Evolutionary conservation across 2,888 invertebrate species (phyloP).

Genomic region (Sinelater perroti): DNA sequence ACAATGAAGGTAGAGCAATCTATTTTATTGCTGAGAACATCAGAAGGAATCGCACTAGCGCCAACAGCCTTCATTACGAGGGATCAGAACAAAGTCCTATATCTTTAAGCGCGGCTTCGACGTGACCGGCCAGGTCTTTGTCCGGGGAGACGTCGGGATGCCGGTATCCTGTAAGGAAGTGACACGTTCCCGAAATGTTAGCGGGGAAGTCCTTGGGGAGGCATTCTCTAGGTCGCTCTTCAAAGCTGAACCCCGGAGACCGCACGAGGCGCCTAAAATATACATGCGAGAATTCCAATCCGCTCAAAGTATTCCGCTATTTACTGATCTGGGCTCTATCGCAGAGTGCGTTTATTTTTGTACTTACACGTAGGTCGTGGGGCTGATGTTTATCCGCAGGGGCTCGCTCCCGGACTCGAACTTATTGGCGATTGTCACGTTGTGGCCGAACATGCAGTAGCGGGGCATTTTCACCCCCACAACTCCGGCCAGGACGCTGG

Average conservation of each 20-base stretch:
- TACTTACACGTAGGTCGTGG: conserved; percentile 89
- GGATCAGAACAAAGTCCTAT: conserved; percentile 64
- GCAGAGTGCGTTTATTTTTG: conserved; percentile 19
- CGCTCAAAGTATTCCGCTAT: conserved; percentile 16
- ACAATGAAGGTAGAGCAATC: conserved; percentile 4
- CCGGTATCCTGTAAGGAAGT: conserved; percentile 83
- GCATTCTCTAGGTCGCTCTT: conserved; percentile 77
- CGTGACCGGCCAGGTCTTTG: conserved; percentile 72
- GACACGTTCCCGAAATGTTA: conserved; percentile 81
- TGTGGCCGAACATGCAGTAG: conserved; percentile 95
- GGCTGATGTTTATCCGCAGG: conserved; percentile 89
- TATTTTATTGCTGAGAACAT: conserved; percentile 30
- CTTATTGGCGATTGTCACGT: conserved; percentile 94
- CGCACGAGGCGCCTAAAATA: conserved; percentile 74
- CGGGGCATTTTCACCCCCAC: conserved; percentile 94
- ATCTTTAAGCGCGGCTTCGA: conserved; percentile 71
- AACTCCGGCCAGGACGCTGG: conserved; percentile 91
- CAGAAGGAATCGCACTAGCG: conserved; percentile 19
- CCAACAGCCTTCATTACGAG: conserved; percentile 39
- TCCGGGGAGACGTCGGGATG: conserved; percentile 72
- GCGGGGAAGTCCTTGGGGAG: conserved; percentile 87
- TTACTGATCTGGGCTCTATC: conserved; percentile 19
- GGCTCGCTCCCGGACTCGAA: conserved; percentile 95
- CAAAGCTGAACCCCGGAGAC: conserved; percentile 80
- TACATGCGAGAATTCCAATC: conserved; percentile 20